These are phyloP conservation scores for Telmatherina bonti DNA, from an alignment of 2,797 vertebrate species.

Conservation along the genomic window DNA sequence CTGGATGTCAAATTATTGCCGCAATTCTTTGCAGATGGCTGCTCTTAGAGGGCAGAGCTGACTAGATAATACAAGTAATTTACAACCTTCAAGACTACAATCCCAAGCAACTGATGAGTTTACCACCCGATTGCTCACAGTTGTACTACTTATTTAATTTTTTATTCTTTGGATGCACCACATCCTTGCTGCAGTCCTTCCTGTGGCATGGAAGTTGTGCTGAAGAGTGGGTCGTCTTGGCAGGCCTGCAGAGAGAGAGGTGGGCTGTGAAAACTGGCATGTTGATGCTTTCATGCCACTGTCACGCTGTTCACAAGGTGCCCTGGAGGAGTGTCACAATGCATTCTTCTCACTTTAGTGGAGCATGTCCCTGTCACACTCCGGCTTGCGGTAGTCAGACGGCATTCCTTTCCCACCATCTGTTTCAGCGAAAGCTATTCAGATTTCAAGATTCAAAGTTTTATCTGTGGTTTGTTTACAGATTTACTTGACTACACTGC, in stretches of 20 bases:
- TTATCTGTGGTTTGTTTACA: slow-evolving; percentile 14
- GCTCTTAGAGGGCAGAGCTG: slow-evolving; percentile 47
- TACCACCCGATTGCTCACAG: slow-evolving; percentile 29
- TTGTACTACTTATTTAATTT: slow-evolving; percentile 19
- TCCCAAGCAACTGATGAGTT: slow-evolving; percentile 52
- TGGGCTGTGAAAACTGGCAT: slow-evolving; percentile 75
- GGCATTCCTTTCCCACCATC: slow-evolving; percentile 71
- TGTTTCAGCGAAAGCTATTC: slow-evolving; percentile 53
- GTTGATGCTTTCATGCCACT: slow-evolving; percentile 75
- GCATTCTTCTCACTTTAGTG: slow-evolving; percentile 72
- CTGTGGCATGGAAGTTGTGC: slow-evolving; percentile 59
- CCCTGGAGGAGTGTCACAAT: slow-evolving; percentile 75
- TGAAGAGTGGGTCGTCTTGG: slow-evolving; percentile 61
- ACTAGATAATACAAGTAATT: slow-evolving; percentile 59
- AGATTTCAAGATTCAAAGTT: slow-evolving; percentile 49
- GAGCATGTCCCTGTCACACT: slow-evolving; percentile 76
- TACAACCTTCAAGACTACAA: slow-evolving; percentile 42
- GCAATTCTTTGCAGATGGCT: slow-evolving; percentile 62
- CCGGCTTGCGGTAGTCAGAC: slow-evolving; percentile 67
- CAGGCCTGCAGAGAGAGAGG: slow-evolving; percentile 57
- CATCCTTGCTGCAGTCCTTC: slow-evolving; percentile 52
- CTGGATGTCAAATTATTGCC: slow-evolving; percentile 48
- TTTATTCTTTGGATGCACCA: background rate
- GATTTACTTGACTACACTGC: slow-evolving; percentile 15
- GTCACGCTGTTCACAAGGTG: slow-evolving; percentile 75